These are phyloP conservation scores for Watersipora subatra DNA, from an alignment of 1,140 invertebrate genomes.

Conservation along the genomic window DNA sequence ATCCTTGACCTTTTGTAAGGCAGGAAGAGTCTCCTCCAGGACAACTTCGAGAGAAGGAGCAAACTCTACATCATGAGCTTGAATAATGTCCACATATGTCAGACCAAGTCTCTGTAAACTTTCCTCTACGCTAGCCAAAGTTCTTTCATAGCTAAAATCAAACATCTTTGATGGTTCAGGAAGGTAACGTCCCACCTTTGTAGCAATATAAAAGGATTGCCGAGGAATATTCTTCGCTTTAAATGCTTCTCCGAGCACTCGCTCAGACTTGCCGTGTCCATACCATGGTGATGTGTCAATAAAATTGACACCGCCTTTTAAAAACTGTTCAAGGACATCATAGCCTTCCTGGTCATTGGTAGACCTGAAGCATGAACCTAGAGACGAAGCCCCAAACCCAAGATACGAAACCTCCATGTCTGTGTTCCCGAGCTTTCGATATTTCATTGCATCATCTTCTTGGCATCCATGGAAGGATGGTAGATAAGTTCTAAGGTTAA, in stretches of 20 bases:
- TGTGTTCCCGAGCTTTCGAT: slow-evolving; percentile 4
- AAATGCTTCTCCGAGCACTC: slow-evolving; percentile 67
- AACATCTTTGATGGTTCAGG: slow-evolving; percentile 61
- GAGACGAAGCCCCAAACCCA: slow-evolving; percentile 22
- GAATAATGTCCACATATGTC: slow-evolving; percentile 75
- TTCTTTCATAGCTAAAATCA: slow-evolving; percentile 66
- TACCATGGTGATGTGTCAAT: slow-evolving; percentile 84
- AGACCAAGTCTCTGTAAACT: slow-evolving; percentile 61
- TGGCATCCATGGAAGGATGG: neutral
- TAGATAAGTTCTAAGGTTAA: too few species aligned
- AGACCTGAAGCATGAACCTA: slow-evolving; percentile 39
- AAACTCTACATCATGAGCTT: slow-evolving; percentile 86
- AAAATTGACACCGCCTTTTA: slow-evolving; percentile 72
- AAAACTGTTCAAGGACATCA: slow-evolving; percentile 52
- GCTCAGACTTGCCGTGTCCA: slow-evolving; percentile 56
- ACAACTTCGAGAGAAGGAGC: slow-evolving; percentile 61
- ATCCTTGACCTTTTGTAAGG: slow-evolving; percentile 55
- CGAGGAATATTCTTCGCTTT: slow-evolving; percentile 63
- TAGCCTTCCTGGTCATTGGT: slow-evolving; percentile 52
- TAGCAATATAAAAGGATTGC: slow-evolving; percentile 71
- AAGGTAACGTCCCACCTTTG: slow-evolving; percentile 78
- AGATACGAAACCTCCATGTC: slow-evolving; percentile 12
- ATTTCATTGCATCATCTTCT: neutral
- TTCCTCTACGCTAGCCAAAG: slow-evolving; percentile 57
- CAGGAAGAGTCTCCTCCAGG: slow-evolving; percentile 70